These are phyloP conservation scores for Dusona sp. DNA, from an alignment of 2,888 invertebrate species.

Conservation along the genomic window DNA sequence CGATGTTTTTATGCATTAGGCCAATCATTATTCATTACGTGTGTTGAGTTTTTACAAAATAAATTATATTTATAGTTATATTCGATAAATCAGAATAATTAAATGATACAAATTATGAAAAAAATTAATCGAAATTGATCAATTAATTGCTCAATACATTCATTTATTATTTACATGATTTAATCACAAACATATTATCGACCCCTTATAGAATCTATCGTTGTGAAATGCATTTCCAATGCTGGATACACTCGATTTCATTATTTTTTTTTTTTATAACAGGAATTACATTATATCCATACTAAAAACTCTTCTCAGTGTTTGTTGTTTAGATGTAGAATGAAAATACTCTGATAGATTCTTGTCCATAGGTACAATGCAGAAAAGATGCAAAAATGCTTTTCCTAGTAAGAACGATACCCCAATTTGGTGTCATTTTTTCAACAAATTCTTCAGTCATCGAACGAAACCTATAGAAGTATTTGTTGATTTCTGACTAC, in stretches of 20 bases:
- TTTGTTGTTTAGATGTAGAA: constrained; percentile 55
- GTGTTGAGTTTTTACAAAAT: constrained; percentile 1
- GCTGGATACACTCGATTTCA: neutral
- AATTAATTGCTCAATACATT: neutral
- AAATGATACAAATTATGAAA: neutral
- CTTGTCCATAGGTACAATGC: constrained; percentile 55
- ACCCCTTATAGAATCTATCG: neutral
- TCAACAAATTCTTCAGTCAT: neutral
- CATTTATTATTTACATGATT: neutral
- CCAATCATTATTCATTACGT: neutral
- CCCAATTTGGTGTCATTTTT: too few relatives aligned
- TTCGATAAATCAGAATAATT: neutral
- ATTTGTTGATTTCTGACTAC: neutral
- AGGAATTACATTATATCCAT: constrained; percentile 26
- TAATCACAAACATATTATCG: neutral
- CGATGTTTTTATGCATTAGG: constrained; percentile 7
- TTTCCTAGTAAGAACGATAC: constrained; percentile 22
- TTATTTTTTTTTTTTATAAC: constrained; percentile 14
- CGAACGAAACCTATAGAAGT: constrained; percentile 16
- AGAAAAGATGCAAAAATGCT: constrained; percentile 56
- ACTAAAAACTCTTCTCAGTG: constrained; percentile 54
- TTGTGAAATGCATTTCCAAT: too few relatives aligned
- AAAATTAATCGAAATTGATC: constrained; percentile 11
- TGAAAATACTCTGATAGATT: constrained; percentile 46
- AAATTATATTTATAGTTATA: constrained; percentile 8